A percentile compares a stretch with the other conserved stretches of the same genome.
Conservation (phyloP, 2,888 invertebrate species). For the Abrostola triplasia region DNA sequence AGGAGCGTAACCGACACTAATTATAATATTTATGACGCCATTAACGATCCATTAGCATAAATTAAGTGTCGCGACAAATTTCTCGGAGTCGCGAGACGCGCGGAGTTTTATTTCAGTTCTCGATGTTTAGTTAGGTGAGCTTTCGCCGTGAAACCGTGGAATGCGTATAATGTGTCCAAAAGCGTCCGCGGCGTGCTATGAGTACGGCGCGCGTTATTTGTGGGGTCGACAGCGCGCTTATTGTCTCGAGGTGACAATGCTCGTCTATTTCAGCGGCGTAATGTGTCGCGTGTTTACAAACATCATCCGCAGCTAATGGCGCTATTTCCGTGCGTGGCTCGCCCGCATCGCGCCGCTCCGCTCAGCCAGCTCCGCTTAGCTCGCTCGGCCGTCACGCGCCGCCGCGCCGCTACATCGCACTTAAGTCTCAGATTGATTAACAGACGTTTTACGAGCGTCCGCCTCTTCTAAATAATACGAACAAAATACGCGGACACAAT, state of each 20-base stretch:
- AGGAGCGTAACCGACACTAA: constrained; percentile 65
- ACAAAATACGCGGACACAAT: constrained; percentile 47
- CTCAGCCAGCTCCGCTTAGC: constrained; percentile 6
- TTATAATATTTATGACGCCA: constrained; percentile 72
- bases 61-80: constrained; percentile 79
- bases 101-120: constrained; percentile 61
- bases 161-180: constrained; percentile 64
- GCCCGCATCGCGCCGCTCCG: constrained; percentile 16
- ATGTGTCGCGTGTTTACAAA: constrained; percentile 76
- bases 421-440: constrained; percentile 65
- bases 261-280: constrained; percentile 58
- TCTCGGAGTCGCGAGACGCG: constrained; percentile 57
- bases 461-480: constrained; percentile 51
- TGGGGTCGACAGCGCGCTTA: constrained; percentile 45
- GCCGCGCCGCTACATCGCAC: constrained; percentile 38
- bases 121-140: constrained; percentile 68
- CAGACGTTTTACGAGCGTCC: constrained; percentile 62
- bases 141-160: constrained; percentile 65
- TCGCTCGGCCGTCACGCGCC: constrained; percentile 10
- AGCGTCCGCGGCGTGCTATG: constrained; percentile 51
- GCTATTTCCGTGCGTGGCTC: constrained; percentile 68
- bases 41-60: constrained; percentile 83
- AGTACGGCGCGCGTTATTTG: constrained; percentile 47
- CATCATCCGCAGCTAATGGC: constrained; percentile 75
- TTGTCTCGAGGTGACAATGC: constrained; percentile 59